phyloP scores from a whole-genome alignment of 2,888 invertebrate species.

The Labia minor region DNA sequence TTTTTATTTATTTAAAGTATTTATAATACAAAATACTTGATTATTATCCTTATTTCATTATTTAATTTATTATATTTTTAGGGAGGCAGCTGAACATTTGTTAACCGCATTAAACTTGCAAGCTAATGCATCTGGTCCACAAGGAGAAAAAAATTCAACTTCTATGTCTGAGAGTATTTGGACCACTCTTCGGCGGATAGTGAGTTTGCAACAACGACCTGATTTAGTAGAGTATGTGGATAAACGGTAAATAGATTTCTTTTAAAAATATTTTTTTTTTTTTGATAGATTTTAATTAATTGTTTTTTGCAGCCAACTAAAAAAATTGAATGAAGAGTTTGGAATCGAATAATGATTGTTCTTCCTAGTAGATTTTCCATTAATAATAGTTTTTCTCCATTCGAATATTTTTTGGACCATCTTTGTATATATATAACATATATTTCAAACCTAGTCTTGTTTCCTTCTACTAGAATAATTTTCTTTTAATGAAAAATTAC shows the following conservation, averaged over 20 bases:
- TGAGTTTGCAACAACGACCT: slow-evolving; percentile 58
- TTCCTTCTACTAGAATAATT: background rate
- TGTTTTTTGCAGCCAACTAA: slow-evolving; percentile 37
- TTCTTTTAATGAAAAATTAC: background rate
- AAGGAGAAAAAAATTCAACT: slow-evolving; percentile 30
- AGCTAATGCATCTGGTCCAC: slow-evolving; percentile 54
- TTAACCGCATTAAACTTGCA: slow-evolving; percentile 88
- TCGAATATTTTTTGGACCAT: background rate
- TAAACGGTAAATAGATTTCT: slow-evolving; percentile 36
- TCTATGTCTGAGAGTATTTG: slow-evolving; percentile 86
- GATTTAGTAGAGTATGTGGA: slow-evolving; percentile 46
- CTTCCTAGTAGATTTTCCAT: background rate
- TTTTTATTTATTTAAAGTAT: no score
- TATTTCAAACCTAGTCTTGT: background rate
- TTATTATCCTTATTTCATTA: no score
- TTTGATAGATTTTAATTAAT: no score
- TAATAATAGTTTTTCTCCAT: background rate
- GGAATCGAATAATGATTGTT: slow-evolving; percentile 32
- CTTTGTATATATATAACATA: slow-evolving; percentile 1
- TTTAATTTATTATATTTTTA: slow-evolving; percentile 33
- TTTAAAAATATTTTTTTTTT: no score
- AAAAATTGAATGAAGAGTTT: slow-evolving; percentile 37
- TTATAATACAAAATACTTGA: no score
- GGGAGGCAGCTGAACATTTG: slow-evolving; percentile 92
- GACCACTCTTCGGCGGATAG: slow-evolving; percentile 82